Evolutionary conservation across 2,888 invertebrate species (phyloP), one percentile per base, ranked within the genome.

Genomic region (Drosophila subsilvestris): DNA sequence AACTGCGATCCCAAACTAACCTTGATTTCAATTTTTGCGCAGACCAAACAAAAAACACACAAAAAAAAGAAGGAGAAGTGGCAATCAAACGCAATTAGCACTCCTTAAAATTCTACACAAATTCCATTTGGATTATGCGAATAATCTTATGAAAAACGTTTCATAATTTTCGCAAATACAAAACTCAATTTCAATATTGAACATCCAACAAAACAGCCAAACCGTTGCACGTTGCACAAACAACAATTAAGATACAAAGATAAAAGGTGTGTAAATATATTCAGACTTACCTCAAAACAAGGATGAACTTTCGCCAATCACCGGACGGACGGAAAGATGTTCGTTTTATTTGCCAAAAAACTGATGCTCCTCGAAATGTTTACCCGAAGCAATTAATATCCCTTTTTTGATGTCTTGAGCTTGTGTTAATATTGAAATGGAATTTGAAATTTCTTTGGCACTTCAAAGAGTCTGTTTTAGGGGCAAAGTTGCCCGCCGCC

Each of bases 351-450:
- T 56, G 68, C 59, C 42, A 48, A 59, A 47, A 58, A 47, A n/a
- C 59, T 14, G n/a, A 59, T 43, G 27, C 14, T 42, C 42, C 42
- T n/a, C 37, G 37, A 29, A 56, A 59, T 69, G 65, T 86, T 86
- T 82, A 58, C 75, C 55, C 45, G 63, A 47, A 58, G 74, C 73
- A 76, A 79, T 66, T 76, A 61, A 50, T 62, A 86, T 86, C 69
- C 78, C 68, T 72, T 63, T 78, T 75, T 83, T 78, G 88, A 83
- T 84, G 63, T 86, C 50, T 74, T 57, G 49, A 53, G 73, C 67
- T 81, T 80, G 44, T 63, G 78, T 70, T 82, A 82, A 79, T 83
- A 84, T 76, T 88, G 56, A 71, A 69, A 77, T 71, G 63, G 25
- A 75, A 71, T 81, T 63, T 63, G 47, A 58, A 45, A 49, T 51